phyloP scores from a whole-genome alignment of 2,888 invertebrate genomes.

The Empis stercorea region DNA sequence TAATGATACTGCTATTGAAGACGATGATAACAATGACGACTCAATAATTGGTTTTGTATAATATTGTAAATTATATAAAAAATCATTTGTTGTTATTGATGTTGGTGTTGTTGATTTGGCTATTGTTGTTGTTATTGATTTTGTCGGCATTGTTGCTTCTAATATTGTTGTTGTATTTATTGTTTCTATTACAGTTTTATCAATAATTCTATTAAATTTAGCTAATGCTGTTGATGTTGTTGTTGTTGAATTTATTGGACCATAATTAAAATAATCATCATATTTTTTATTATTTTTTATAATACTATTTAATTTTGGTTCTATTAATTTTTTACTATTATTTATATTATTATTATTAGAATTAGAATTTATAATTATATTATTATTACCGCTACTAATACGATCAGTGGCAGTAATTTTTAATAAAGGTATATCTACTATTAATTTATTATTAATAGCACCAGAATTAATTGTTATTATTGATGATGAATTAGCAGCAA shows the following conservation, averaged over 20 bases:
- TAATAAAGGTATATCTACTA: too few relatives aligned
- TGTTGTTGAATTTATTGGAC: conserved; percentile 18
- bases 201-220: conserved; percentile 36
- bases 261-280: conserved; percentile 12
- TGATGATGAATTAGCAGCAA: neutral
- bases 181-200: conserved; percentile 22
- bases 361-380: conserved; percentile 15
- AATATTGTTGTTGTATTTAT: conserved; percentile 23
- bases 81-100: conserved; percentile 1
- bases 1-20: conserved; percentile 6
- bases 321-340: conserved; percentile 14
- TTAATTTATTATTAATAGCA: too few relatives aligned
- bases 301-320: conserved; percentile 8
- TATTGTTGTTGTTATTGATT: conserved; percentile 12
- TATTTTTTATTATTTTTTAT: too few relatives aligned
- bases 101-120: conserved; percentile 14
- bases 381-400: conserved; percentile 12
- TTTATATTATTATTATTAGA: conserved; percentile 21
- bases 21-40: conserved; percentile 21
- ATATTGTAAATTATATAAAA: conserved; percentile 18
- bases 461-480: neutral
- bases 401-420: neutral
- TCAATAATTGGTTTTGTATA: conserved; percentile 27
- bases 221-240: conserved; percentile 31
- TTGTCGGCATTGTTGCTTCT: conserved; percentile 18